Evolutionary conservation across 1,140 invertebrate genomes (phyloP), one percentile per base, ranked within the genome.

Genomic region (Gonatopus flavifemur): DNA sequence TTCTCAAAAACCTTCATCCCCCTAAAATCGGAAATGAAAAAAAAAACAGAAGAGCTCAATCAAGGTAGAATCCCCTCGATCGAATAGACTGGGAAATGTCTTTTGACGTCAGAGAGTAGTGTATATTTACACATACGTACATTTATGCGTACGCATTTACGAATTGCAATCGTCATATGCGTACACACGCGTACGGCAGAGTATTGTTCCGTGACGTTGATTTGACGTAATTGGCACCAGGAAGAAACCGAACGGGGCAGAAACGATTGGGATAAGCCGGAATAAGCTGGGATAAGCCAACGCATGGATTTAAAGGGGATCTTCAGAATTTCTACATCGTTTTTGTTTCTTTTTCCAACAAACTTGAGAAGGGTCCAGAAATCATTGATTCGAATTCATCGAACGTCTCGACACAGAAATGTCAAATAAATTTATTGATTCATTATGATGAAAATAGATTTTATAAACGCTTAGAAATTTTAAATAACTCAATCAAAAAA

Each of bases 221-320:
- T 78, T 74, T 68, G 76, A 62, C 68, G 66, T 78, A 78, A 78
- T 78, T 78, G 76, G 74, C 72, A 76, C 71, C 70, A 71, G 70
- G 66, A 68, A 69, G 62, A 64, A 67, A 63, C 52, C 62, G 65
- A 66, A 49, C 66, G 60, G 69, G 69, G 49, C 55, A 68, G 64
- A 66, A 76, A 76, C 76, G 76, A 78, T 78, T 77, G 74, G 74
- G 74, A 78, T 78, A 77, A 78, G 74, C 74, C 57, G 65, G 64
- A 63, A 72, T 76, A 72, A 77, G 69, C 74, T 52, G 55, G 71
- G 74, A 77, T 77, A 75, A 78, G 67, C 76, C 57, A 45, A 35
- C 56, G 62, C 59, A 61, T 70, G 71, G 71, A 73, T 70, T 64
- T 55, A 35, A n/a, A n/a, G n/a, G n/a, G 50, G 24, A 38, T 46